phyloP scores from a whole-genome alignment of 1,140 invertebrate species.

The Pogonus chalceus region DNA sequence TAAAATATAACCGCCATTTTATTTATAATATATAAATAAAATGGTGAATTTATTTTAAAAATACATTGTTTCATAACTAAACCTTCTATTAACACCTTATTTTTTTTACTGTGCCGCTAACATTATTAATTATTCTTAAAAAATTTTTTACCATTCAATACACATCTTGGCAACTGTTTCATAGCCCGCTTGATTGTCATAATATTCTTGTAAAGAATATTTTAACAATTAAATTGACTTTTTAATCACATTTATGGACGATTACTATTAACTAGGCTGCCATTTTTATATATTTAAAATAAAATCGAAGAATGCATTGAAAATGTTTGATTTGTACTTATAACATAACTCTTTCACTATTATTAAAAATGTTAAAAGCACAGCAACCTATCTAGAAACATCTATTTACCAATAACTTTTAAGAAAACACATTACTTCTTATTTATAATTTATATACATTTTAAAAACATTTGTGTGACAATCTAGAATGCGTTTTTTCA shows the following conservation, averaged over 20 bases:
- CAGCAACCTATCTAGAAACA: constrained; percentile 19
- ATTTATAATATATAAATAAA: background rate
- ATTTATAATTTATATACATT: too few species aligned
- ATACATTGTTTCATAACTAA: background rate
- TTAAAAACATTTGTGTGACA: too few species aligned
- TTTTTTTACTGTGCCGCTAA: background rate
- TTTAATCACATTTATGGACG: too few species aligned
- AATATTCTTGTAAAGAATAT: too few species aligned
- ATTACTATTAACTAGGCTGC: too few species aligned
- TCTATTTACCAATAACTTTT: constrained; percentile 21
- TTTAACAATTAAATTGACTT: too few species aligned
- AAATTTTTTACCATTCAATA: too few species aligned
- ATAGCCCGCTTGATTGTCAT: too few species aligned
- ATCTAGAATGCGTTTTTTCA: too few species aligned
- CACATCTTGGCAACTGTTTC: too few species aligned
- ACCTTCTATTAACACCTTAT: constrained; percentile 4
- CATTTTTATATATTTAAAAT: too few species aligned
- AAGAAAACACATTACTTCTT: constrained; percentile 21
- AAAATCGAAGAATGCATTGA: too few species aligned
- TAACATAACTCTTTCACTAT: background rate
- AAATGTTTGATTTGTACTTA: constrained; percentile 3
- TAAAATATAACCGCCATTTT: background rate
- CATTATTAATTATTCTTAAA: background rate
- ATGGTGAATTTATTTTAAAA: background rate
- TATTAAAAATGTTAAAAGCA: background rate